Conservation (phyloP, 2,797 vertebrate genomes). For the Cossypha caffra region DNA sequence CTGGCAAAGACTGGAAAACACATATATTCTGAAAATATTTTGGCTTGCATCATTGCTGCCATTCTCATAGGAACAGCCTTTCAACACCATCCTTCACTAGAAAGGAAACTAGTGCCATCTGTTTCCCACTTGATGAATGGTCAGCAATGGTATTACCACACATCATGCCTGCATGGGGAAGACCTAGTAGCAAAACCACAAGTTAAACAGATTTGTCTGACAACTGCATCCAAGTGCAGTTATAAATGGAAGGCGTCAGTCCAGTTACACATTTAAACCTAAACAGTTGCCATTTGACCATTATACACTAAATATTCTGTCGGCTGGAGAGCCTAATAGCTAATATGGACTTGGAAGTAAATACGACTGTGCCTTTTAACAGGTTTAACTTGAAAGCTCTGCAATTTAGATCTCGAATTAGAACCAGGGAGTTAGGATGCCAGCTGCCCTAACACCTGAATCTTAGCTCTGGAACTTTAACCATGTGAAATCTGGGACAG, state of each 20-base stretch:
- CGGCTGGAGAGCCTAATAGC: constrained; percentile 14
- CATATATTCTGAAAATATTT: constrained; percentile 31
- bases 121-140: constrained; percentile 67
- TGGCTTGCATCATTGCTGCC: not conserved
- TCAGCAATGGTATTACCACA: constrained; percentile 32
- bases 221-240: constrained; percentile 2
- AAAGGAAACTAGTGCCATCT: constrained; percentile 57
- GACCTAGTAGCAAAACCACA: constrained; percentile 41
- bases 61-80: constrained; percentile 28
- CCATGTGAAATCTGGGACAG: not conserved
- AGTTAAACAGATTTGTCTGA: constrained; percentile 47
- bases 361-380: not conserved
- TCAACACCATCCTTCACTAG: constrained; percentile 27
- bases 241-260: constrained; percentile 31
- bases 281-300: constrained; percentile 40
- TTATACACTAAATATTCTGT: constrained; percentile 13
- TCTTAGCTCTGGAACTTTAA: not conserved
- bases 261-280: constrained; percentile 34
- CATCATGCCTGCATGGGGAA: constrained; percentile 18
- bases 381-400: not conserved
- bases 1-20: not conserved
- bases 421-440: not conserved
- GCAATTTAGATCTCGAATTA: not conserved
- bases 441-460: not conserved
- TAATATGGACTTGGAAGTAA: not conserved